Evolutionary conservation across 2,888 invertebrate species (phyloP).

Genomic region (Branchinecta sandiegonensis): DNA sequence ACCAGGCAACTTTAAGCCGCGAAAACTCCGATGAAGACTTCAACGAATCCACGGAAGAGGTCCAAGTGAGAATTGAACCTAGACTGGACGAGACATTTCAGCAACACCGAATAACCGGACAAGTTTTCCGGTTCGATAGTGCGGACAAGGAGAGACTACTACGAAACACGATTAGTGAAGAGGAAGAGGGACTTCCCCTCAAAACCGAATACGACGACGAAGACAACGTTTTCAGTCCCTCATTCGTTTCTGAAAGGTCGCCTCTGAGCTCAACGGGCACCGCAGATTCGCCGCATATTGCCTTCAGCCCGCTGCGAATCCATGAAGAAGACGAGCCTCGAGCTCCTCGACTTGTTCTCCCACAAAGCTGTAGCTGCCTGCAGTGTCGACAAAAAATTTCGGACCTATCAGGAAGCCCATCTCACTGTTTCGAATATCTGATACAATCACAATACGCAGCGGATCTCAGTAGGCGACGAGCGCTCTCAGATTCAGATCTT

Average conservation of each 20-base stretch:
- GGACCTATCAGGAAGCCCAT: slow-evolving; percentile 17
- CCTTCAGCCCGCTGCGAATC: slow-evolving; percentile 42
- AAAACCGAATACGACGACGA: slow-evolving; percentile 30
- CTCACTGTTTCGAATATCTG: slow-evolving; percentile 23
- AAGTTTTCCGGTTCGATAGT: slow-evolving; percentile 42
- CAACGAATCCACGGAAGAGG: slow-evolving; percentile 12
- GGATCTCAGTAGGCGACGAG: slow-evolving; percentile 44
- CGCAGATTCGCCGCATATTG: slow-evolving; percentile 42
- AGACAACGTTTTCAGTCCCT: slow-evolving; percentile 45
- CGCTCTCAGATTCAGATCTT: slow-evolving; percentile 51
- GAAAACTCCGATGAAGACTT: slow-evolving; percentile 15
- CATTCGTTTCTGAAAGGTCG: slow-evolving; percentile 29
- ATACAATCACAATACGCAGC: slow-evolving; percentile 49
- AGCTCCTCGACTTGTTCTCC: slow-evolving; percentile 21
- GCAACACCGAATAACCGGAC: slow-evolving; percentile 31
- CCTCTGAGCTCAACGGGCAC: slow-evolving; percentile 36
- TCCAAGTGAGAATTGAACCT: neutral
- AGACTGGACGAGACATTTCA: slow-evolving; percentile 24
- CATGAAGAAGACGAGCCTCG: slow-evolving; percentile 36
- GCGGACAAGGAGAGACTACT: slow-evolving; percentile 33
- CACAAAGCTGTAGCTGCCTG: slow-evolving; percentile 24
- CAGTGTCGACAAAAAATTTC: slow-evolving; percentile 23
- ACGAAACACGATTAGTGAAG: slow-evolving; percentile 33
- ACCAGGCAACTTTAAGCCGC: slow-evolving; percentile 15
- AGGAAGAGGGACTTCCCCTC: slow-evolving; percentile 42